Evolutionary conservation across 2,888 invertebrate genomes (phyloP).

Genomic region (Morpho helenor): DNA sequence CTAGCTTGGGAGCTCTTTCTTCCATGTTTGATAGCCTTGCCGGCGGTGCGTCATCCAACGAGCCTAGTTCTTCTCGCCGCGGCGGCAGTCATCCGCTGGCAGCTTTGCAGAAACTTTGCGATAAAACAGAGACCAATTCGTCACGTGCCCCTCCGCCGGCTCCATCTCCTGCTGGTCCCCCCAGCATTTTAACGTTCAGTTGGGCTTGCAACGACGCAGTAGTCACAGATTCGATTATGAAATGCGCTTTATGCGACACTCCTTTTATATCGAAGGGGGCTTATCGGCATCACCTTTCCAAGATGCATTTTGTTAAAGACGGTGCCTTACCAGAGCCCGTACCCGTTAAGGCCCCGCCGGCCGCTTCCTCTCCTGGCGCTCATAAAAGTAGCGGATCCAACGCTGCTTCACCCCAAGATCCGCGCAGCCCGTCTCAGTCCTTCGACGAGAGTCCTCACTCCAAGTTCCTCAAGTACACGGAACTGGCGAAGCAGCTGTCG

Average conservation of each 20-base stretch:
- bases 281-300: conserved; percentile 96
- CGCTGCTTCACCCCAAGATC: conserved; percentile 75
- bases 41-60: conserved; percentile 67
- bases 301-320: conserved; percentile 97
- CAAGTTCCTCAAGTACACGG: conserved; percentile 98
- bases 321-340: conserved; percentile 90
- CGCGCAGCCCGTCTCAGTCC: conserved; percentile 79
- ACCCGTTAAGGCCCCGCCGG: conserved; percentile 77
- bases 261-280: conserved; percentile 98
- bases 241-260: conserved; percentile 96
- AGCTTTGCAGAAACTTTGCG: conserved; percentile 96
- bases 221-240: conserved; percentile 93
- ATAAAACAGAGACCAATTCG: conserved; percentile 92
- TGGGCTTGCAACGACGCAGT: conserved; percentile 97
- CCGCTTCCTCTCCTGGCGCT: conserved; percentile 63
- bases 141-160: conserved; percentile 75
- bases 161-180: conserved; percentile 83
- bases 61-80: conserved; percentile 81
- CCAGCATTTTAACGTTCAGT: conserved; percentile 93
- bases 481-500: conserved; percentile 98
- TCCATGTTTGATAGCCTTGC: conserved; percentile 94
- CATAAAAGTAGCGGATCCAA: conserved; percentile 64
- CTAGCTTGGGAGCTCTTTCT: conserved; percentile 89
- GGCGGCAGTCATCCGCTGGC: conserved; percentile 94
- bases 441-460: conserved; percentile 96